These are phyloP conservation scores for Neopelma chrysocephalum DNA, from an alignment of 2,797 vertebrate genomes.

Conservation along the genomic window DNA sequence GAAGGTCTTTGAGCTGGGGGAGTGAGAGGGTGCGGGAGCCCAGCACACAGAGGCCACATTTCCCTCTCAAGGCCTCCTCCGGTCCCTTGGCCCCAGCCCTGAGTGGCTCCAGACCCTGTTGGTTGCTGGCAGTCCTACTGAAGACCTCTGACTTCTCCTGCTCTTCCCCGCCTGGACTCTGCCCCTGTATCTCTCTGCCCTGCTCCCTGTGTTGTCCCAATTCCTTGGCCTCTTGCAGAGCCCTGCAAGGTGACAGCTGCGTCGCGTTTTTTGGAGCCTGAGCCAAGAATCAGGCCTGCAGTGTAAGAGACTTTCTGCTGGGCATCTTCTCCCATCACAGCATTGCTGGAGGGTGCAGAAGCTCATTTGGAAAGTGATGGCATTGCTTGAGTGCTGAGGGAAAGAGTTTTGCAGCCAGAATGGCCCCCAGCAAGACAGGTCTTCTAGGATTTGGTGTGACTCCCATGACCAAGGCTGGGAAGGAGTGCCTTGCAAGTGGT, in stretches of 20 bases:
- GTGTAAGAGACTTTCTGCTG: background rate
- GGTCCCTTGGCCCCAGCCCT: rapidly evolving
- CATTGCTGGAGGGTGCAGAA: background rate
- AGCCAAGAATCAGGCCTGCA: background rate
- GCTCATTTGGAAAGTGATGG: background rate
- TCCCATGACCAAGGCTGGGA: background rate
- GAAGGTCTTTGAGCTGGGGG: background rate
- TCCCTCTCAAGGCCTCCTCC: background rate
- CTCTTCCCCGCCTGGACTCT: background rate
- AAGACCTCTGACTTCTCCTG: background rate
- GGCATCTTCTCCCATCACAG: rapidly evolving
- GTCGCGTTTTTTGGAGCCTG: background rate
- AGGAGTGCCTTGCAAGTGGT: background rate
- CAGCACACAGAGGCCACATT: background rate
- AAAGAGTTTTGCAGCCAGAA: background rate
- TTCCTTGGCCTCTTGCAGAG: background rate
- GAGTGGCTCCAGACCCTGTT: background rate
- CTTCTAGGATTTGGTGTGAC: background rate
- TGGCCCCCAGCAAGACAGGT: background rate
- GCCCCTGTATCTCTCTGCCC: background rate
- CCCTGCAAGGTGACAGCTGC: background rate
- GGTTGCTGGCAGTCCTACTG: background rate
- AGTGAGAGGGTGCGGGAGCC: background rate
- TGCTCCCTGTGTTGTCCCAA: background rate
- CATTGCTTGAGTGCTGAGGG: background rate